These are phyloP conservation scores for Drymonia ruficornis DNA, from an alignment of 2,888 invertebrate genomes.

Conservation along the genomic window DNA sequence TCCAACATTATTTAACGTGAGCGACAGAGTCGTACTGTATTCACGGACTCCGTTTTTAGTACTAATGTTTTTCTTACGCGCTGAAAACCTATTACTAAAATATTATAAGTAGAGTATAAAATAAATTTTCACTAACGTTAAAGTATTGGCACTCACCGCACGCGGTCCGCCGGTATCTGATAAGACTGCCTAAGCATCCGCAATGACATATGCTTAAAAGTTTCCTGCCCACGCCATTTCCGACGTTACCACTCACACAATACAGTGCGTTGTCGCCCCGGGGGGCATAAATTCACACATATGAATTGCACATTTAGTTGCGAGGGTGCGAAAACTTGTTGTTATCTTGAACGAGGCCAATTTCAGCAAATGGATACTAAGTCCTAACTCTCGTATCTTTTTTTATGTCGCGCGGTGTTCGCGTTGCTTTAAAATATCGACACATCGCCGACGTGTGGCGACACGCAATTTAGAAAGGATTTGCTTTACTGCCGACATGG, in stretches of 20 bases:
- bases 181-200: conserved; percentile 64
- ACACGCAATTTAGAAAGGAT: conserved; percentile 78
- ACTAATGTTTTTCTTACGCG: too few species aligned
- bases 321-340: conserved; percentile 84
- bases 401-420: conserved; percentile 70
- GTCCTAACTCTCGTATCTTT: conserved; percentile 82
- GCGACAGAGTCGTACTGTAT: too few species aligned
- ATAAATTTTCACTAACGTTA: conserved; percentile 55
- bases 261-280: conserved; percentile 38
- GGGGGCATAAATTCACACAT: conserved; percentile 64
- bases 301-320: conserved; percentile 83
- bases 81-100: background rate
- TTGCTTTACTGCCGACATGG: conserved; percentile 68
- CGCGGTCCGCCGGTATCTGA: conserved; percentile 73
- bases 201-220: conserved; percentile 73
- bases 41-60: too few species aligned
- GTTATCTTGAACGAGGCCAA: conserved; percentile 83
- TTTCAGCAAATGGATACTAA: conserved; percentile 85
- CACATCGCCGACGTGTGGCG: conserved; percentile 61
- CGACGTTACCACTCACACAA: conserved; percentile 18
- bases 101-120: conserved; percentile 7
- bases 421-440: conserved; percentile 81
- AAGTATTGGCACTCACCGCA: conserved; percentile 58
- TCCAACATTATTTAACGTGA: too few species aligned
- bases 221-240: conserved; percentile 20